Evolutionary conservation across 2,888 invertebrate species (phyloP).

Genomic region (Hypomecis punctinalis): DNA sequence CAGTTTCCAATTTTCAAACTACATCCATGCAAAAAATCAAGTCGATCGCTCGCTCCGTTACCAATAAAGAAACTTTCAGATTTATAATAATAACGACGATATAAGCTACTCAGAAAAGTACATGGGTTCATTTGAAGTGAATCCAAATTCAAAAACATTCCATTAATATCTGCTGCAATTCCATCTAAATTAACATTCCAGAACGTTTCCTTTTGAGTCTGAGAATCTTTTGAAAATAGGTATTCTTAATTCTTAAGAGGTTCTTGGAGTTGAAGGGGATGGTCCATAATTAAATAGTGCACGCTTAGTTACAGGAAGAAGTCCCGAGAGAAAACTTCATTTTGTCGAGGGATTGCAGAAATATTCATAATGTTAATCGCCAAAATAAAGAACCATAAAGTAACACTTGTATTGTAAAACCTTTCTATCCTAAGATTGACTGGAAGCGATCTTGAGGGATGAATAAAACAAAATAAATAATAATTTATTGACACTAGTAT

Average conservation of each 20-base stretch:
- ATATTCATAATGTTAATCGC: background rate
- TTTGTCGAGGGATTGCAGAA: background rate
- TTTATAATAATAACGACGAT: no score
- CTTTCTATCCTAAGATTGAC: no score
- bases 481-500: no score
- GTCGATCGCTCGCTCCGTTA: no score
- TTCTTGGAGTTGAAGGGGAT: constrained; percentile 43
- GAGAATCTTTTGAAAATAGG: constrained; percentile 23
- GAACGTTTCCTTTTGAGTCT: constrained; percentile 23
- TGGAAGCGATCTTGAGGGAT: no score
- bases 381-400: no score
- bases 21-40: no score
- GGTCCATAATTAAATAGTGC: constrained; percentile 75
- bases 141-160: constrained; percentile 29
- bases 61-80: no score
- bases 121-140: background rate
- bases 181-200: constrained; percentile 33
- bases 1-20: no score
- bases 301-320: constrained; percentile 70
- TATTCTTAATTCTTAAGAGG: constrained; percentile 30
- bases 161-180: constrained; percentile 52
- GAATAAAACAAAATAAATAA: no score
- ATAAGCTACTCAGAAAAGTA: no score
- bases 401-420: no score
- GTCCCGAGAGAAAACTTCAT: constrained; percentile 31